phyloP scores from a whole-genome alignment of 2,888 invertebrate genomes.

The Cyclophora albipunctata region DNA sequence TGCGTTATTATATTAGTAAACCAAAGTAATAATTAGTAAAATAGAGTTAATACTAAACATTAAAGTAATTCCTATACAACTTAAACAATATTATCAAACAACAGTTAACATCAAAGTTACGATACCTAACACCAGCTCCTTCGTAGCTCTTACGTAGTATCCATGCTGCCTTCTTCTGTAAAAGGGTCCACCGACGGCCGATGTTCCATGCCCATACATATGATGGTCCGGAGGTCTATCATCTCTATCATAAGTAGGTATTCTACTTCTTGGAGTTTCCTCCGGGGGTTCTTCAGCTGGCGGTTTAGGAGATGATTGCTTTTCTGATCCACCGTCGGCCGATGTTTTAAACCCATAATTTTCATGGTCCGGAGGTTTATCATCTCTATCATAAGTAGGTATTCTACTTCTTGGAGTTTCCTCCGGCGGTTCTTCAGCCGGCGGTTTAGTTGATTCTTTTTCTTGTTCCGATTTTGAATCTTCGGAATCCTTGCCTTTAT shows the following conservation, averaged over 20 bases:
- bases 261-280: slow-evolving; percentile 3
- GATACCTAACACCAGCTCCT: too few species aligned
- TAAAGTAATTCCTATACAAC: too few species aligned
- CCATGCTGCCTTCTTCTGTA: slow-evolving; percentile 3
- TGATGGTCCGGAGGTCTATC: background rate
- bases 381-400: slow-evolving; percentile 9
- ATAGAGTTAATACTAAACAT: too few species aligned
- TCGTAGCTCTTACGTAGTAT: too few species aligned
- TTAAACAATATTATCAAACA: too few species aligned
- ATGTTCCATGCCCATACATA: slow-evolving; percentile 2
- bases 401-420: slow-evolving; percentile 4
- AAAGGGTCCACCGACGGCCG: slow-evolving; percentile 3
- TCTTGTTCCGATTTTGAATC: slow-evolving; percentile 6
- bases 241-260: slow-evolving; percentile 10
- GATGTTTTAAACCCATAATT: slow-evolving; percentile 2
- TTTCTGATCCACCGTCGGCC: slow-evolving; percentile 3
- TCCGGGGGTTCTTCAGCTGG: background rate
- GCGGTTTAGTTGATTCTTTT: too few species aligned
- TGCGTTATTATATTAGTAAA: too few species aligned
- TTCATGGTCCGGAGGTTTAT: background rate
- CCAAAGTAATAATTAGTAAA: too few species aligned
- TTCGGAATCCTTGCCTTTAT: slow-evolving; percentile 1
- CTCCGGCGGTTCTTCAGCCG: background rate
- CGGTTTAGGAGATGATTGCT: background rate
- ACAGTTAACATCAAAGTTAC: too few species aligned